These are phyloP conservation scores for Metopia argyrocephala DNA, from an alignment of 2,888 invertebrate species.

Conservation along the genomic window DNA sequence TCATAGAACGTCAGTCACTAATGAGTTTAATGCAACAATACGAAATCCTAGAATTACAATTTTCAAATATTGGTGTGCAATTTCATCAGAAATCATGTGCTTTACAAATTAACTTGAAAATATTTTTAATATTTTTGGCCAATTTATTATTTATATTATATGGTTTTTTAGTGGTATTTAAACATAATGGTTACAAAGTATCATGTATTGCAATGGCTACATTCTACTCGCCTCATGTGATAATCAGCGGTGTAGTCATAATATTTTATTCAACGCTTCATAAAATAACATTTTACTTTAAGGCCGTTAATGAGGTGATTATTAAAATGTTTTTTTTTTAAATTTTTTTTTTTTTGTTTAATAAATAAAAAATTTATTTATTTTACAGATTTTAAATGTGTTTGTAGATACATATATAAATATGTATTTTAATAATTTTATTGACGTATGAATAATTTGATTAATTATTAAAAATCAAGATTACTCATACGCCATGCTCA, in stretches of 20 bases:
- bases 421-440: background rate
- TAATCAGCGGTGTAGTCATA: conserved; percentile 69
- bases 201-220: conserved; percentile 64
- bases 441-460: conserved; percentile 31
- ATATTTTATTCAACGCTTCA: conserved; percentile 66
- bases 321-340: background rate
- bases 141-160: conserved; percentile 64
- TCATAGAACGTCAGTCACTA: conserved; percentile 64
- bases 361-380: background rate
- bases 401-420: background rate
- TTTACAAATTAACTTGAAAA: conserved; percentile 57
- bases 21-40: conserved; percentile 60
- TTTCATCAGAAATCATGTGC: conserved; percentile 66
- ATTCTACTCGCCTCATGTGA: conserved; percentile 72
- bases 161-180: conserved; percentile 66
- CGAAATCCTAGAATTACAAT: conserved; percentile 67
- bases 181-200: conserved; percentile 39
- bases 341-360: no score
- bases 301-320: conserved; percentile 72
- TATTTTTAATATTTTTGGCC: conserved; percentile 55
- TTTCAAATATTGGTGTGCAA: conserved; percentile 68
- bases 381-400: conserved; percentile 12
- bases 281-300: conserved; percentile 69
- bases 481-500: conserved; percentile 18
- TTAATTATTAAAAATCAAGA: background rate